These are phyloP conservation scores for Endomychus coccineus DNA, from an alignment of 2,888 invertebrate genomes.

Conservation along the genomic window DNA sequence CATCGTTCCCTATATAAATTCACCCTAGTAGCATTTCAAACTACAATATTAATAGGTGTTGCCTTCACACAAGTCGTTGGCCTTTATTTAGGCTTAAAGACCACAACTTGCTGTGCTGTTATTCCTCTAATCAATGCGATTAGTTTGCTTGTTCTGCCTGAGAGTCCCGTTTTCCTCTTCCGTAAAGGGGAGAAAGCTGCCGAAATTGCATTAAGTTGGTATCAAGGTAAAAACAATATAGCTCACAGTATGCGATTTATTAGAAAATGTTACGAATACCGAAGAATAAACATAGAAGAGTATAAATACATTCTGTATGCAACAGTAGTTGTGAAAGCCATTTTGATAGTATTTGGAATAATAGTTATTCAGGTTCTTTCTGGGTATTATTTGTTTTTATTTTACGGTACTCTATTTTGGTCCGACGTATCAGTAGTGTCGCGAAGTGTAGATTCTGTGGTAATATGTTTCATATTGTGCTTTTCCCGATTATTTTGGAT, in stretches of 20 bases:
- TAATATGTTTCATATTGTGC: constrained; percentile 22
- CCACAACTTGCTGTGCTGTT: neutral
- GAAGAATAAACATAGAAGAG: constrained; percentile 20
- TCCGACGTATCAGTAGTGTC: constrained; percentile 9
- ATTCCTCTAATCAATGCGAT: constrained; percentile 15
- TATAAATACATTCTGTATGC: constrained; percentile 28
- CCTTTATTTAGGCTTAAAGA: neutral
- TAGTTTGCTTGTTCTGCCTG: constrained; percentile 23
- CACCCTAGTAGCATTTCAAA: neutral
- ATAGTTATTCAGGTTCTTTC: constrained; percentile 26
- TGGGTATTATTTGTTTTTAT: constrained; percentile 30
- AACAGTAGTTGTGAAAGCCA: constrained; percentile 28
- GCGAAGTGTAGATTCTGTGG: constrained; percentile 19
- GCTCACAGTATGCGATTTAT: constrained; percentile 26
- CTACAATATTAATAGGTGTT: constrained; percentile 6
- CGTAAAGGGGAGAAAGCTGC: constrained; percentile 22
- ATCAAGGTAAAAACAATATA: constrained; percentile 27
- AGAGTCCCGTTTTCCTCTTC: constrained; percentile 32
- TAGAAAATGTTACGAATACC: constrained; percentile 25
- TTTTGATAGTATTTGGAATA: constrained; percentile 25
- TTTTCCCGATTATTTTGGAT: constrained; percentile 22
- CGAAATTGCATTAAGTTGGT: constrained; percentile 24
- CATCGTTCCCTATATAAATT: constrained; percentile 15
- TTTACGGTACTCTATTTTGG: constrained; percentile 21
- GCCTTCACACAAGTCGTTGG: constrained; percentile 7